Percentiles rank a stretch among this genome's conserved stretches.
Conservation (phyloP, 2,113 vertebrate species). For the Myrmophylax atrothorax region DNA sequence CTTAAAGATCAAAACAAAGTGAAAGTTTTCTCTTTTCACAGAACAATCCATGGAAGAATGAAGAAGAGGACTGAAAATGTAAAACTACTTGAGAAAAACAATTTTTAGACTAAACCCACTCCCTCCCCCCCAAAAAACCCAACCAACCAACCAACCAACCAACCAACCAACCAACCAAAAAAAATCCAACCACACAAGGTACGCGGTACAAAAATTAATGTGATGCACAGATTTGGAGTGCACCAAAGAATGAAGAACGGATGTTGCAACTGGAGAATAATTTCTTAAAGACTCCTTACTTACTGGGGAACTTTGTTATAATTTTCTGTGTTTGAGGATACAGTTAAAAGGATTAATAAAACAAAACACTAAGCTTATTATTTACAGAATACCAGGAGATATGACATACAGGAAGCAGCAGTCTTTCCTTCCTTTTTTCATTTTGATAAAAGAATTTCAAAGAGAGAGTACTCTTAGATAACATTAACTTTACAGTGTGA, state of each 20-base stretch:
- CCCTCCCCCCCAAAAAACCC: neutral
- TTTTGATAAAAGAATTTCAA: neutral
- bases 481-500: neutral
- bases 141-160: neutral
- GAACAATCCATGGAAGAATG: neutral
- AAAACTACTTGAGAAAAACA: neutral
- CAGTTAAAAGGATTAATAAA: slow-evolving; percentile 13
- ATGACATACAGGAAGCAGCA: neutral
- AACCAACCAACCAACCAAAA: too few relatives aligned
- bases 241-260: neutral
- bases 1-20: neutral
- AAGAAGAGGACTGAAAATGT: neutral
- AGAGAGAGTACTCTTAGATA: neutral
- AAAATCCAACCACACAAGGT: neutral
- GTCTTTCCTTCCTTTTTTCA: neutral
- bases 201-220: neutral
- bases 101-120: neutral
- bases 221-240: neutral
- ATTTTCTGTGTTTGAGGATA: neutral
- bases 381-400: neutral
- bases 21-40: neutral
- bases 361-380: neutral
- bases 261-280: neutral
- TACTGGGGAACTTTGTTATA: neutral
- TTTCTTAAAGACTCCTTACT: neutral